phyloP scores from a whole-genome alignment of 2,113 vertebrate species.

The Eleginops maclovinus region DNA sequence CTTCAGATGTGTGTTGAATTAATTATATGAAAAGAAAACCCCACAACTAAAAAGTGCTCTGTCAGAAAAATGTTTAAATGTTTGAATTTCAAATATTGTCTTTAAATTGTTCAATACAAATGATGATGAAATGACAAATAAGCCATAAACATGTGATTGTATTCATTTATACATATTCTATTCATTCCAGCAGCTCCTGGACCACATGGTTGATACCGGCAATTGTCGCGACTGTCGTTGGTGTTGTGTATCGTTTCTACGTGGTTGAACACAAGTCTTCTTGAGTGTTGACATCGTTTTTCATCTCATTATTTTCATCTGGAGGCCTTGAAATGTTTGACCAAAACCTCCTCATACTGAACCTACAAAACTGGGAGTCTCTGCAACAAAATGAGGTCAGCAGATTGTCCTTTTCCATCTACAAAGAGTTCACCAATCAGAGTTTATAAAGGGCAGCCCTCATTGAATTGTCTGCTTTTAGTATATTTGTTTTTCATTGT shows the following conservation, averaged over 20 bases:
- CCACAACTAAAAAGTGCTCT: too few species aligned
- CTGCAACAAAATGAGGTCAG: constrained; percentile 34
- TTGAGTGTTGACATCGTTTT: constrained; percentile 63
- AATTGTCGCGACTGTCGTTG: constrained; percentile 84
- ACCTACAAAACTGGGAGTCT: constrained; percentile 18
- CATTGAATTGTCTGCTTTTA: constrained; percentile 46
- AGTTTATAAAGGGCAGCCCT: constrained; percentile 31
- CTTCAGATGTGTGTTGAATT: neutral
- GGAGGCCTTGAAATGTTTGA: constrained; percentile 79
- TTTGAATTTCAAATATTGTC: neutral
- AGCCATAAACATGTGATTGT: neutral
- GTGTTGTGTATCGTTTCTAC: constrained; percentile 92
- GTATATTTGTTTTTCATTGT: constrained; percentile 45
- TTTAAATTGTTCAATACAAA: neutral
- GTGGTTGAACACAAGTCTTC: constrained; percentile 86
- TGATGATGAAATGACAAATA: neutral
- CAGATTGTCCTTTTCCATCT: constrained; percentile 40
- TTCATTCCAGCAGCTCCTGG: constrained; percentile 84
- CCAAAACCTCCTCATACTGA: constrained; percentile 63
- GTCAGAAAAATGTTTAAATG: neutral
- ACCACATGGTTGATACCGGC: constrained; percentile 90
- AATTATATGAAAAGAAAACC: neutral
- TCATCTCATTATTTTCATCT: constrained; percentile 57
- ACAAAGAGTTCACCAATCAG: constrained; percentile 27
- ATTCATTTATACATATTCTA: neutral